Evolutionary conservation across 2,888 invertebrate genomes (phyloP).

Genomic region (Aleiodes alternator): DNA sequence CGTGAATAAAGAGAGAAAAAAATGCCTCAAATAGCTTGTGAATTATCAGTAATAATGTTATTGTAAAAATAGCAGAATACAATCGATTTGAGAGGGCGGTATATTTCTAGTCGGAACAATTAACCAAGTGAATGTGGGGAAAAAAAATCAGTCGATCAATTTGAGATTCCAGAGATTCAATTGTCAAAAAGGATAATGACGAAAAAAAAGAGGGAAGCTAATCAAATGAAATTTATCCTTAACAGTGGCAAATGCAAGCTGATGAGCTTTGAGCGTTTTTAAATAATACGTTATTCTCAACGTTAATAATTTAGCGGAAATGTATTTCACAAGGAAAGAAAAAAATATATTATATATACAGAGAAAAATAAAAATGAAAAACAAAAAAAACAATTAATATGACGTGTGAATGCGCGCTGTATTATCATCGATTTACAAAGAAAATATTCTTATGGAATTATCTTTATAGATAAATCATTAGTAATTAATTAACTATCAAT

Average conservation of each 20-base stretch:
- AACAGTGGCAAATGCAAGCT: slow-evolving; percentile 20
- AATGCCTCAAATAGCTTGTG: slow-evolving; percentile 60
- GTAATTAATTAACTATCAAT: slow-evolving; percentile 57
- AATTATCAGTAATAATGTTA: slow-evolving; percentile 52
- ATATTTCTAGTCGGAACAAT: slow-evolving; percentile 33
- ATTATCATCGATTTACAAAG: slow-evolving; percentile 50
- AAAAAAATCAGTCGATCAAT: slow-evolving; percentile 33
- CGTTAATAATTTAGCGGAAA: slow-evolving; percentile 48
- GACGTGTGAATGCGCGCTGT: slow-evolving; percentile 29
- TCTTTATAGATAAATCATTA: slow-evolving; percentile 49
- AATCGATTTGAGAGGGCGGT: slow-evolving; percentile 40
- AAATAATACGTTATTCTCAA: slow-evolving; percentile 43
- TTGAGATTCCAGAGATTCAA: slow-evolving; percentile 63
- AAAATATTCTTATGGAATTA: slow-evolving; percentile 40
- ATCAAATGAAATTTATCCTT: slow-evolving; percentile 37
- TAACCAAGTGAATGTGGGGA: slow-evolving; percentile 38
- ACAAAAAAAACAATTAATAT: slow-evolving; percentile 47
- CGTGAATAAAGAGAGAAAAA: slow-evolving; percentile 57
- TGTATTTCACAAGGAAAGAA: slow-evolving; percentile 22
- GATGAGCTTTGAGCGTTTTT: slow-evolving; percentile 46
- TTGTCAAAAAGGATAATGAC: slow-evolving; percentile 39
- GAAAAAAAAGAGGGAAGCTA: background rate
- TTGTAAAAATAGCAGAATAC: slow-evolving; percentile 56
- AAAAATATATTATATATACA: slow-evolving; percentile 34
- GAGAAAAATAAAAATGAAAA: slow-evolving; percentile 46